Evolutionary conservation across 2,888 invertebrate species (phyloP).

Genomic region (Sialis fuliginosa): DNA sequence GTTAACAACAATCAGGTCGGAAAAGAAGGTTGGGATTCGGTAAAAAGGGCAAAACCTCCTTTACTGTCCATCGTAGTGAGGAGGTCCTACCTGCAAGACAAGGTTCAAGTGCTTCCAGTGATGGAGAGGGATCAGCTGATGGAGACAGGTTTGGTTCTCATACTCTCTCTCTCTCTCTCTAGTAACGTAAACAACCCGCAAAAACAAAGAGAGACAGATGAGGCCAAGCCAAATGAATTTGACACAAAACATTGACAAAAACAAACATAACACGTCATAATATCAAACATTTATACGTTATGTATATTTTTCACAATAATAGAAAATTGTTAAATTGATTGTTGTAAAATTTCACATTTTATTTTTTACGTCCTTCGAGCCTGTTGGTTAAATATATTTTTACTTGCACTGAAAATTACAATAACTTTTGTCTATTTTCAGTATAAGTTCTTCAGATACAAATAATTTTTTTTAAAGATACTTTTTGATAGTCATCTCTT

Average conservation of each 20-base stretch:
- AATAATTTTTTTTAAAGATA: too few relatives aligned
- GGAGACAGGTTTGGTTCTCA: slow-evolving; percentile 57
- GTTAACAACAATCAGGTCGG: slow-evolving; percentile 43
- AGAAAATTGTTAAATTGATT: too few relatives aligned
- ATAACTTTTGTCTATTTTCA: too few relatives aligned
- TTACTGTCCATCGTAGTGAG: slow-evolving; percentile 96
- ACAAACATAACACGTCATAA: too few relatives aligned
- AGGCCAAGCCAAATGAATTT: background rate
- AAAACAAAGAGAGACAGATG: slow-evolving; percentile 3
- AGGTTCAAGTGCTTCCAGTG: slow-evolving; percentile 85
- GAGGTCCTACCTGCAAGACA: slow-evolving; percentile 76
- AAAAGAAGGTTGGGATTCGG: slow-evolving; percentile 91
- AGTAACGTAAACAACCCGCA: background rate
- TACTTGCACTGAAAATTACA: too few relatives aligned
- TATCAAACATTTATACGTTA: too few relatives aligned
- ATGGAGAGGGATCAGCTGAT: slow-evolving; percentile 69
- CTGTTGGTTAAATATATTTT: too few relatives aligned
- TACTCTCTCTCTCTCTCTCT: slow-evolving; percentile 4
- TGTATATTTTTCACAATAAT: too few relatives aligned
- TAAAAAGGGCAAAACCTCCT: slow-evolving; percentile 86
- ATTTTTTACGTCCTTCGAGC: too few relatives aligned
- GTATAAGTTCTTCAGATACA: too few relatives aligned
- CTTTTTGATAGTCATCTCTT: too few relatives aligned
- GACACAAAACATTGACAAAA: background rate
- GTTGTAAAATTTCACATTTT: too few relatives aligned